phyloP scores from a whole-genome alignment of 2,113 vertebrate species.

The Cervus canadensis region DNA sequence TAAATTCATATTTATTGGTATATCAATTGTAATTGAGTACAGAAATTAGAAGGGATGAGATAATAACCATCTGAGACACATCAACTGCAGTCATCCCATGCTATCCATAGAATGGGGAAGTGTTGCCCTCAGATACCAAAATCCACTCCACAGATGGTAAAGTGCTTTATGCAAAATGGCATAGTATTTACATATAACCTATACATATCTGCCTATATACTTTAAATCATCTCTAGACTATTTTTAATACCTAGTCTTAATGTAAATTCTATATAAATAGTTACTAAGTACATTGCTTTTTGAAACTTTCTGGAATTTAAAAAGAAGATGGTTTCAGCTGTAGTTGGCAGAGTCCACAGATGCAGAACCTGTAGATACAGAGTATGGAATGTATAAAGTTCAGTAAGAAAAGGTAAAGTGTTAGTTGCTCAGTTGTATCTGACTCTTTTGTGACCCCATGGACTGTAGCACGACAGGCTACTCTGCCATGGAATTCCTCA shows the following conservation, averaged over 20 bases:
- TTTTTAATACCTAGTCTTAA: not conserved
- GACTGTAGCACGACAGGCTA: not conserved
- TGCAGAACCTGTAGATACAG: not conserved
- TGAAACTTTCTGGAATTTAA: not conserved
- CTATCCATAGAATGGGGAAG: not conserved
- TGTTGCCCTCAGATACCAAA: not conserved
- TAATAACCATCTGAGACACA: not conserved
- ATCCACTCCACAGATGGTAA: not conserved
- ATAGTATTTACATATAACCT: not conserved
- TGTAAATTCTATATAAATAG: not conserved
- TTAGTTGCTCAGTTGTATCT: not conserved
- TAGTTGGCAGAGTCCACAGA: not conserved
- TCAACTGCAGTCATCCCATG: not conserved
- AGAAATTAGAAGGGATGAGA: not conserved
- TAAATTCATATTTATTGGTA: not conserved
- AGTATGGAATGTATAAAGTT: not conserved
- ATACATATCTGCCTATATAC: not conserved
- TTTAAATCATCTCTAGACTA: not conserved
- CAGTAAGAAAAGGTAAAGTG: not conserved
- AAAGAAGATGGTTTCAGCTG: not conserved
- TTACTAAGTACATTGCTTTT: not conserved
- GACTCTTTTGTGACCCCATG: not conserved
- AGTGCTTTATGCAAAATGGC: not conserved
- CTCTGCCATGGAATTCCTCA: not conserved
- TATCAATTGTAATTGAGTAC: not conserved